Evolutionary conservation across 2,888 invertebrate genomes (phyloP).

Genomic region (Catocala sponsa): DNA sequence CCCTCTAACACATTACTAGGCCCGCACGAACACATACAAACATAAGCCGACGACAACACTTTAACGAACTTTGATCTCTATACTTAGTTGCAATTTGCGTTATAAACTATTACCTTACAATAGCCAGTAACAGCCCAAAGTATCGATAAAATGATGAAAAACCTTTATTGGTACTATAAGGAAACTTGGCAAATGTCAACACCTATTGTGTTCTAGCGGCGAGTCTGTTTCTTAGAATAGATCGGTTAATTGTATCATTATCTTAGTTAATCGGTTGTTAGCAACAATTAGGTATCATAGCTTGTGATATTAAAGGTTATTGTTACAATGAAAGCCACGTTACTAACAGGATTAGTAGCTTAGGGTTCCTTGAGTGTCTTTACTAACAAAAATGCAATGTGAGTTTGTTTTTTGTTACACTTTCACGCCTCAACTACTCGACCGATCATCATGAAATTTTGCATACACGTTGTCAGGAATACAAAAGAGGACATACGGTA

Average conservation of each 20-base stretch:
- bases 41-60: not conserved
- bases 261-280: conserved; percentile 27
- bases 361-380: not conserved
- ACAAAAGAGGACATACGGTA: too few species aligned
- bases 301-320: conserved; percentile 21
- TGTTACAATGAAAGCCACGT: conserved; percentile 22
- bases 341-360: conserved; percentile 15
- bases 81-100: not conserved
- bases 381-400: too few species aligned
- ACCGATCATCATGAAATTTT: too few species aligned
- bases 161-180: conserved; percentile 24
- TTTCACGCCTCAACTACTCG: too few species aligned
- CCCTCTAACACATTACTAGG: too few species aligned
- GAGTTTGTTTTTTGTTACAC: too few species aligned
- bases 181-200: conserved; percentile 41
- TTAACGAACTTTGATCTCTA: not conserved
- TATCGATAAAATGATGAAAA: conserved; percentile 26
- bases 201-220: conserved; percentile 39
- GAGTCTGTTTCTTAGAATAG: conserved; percentile 37
- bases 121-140: conserved; percentile 20
- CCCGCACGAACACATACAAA: not conserved
- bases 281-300: conserved; percentile 24
- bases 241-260: conserved; percentile 36
- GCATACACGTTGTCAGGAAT: too few species aligned
- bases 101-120: conserved; percentile 9